Base-by-base conservation (phyloP, 2,113 vertebrate genomes). In the Sander lucioperca region DNA sequence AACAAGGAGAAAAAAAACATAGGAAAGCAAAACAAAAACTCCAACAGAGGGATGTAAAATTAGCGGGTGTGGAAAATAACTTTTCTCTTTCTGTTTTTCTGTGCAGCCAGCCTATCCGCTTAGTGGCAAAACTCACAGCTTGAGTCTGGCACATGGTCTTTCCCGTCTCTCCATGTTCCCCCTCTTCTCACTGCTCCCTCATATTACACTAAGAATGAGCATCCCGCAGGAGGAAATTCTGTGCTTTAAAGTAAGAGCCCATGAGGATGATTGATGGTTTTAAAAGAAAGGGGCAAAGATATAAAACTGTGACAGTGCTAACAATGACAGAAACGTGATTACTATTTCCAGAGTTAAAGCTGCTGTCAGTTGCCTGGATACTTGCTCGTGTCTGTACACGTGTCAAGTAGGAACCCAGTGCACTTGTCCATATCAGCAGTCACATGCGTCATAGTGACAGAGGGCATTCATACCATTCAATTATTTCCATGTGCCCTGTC, bases 41-140 rank as follows among this genome's bases (percentile, higher is more conserved):
- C 47, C 45, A 84, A 43, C 69, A 79, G 74, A 78, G 68, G 27
- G 76, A 86, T 51, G 39, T 64, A 39, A 73, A 88, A 45, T 47
- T 51, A 80, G 70, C 27, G 63, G 71, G 62, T 45, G 30, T 77
- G 86, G 74, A 81, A 83, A 86, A 71, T 50, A 51, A 66, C 16
- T 7, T 74, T 43, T 56, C 2, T 79, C 15, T 64, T 82, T 78
- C 19, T 69, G 74, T 89, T 87, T 88, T 80, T 79, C 50, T 77
- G 77, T 66, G 67, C 65, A 77, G 71, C 54, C 72, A 48, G 56
- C 47, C 70, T 62, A 33, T 79, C 57, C 50, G 25, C 43, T 81
- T 67, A 56, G 79, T 84, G 79, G 84, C 86, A 89, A 83, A 91
- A 90, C 82, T 94, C 83, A 75, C 69, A 43, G 88, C 81, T 45